Conservation (phyloP, 2,113 vertebrate species). For the Zosterops borbonicus region DNA sequence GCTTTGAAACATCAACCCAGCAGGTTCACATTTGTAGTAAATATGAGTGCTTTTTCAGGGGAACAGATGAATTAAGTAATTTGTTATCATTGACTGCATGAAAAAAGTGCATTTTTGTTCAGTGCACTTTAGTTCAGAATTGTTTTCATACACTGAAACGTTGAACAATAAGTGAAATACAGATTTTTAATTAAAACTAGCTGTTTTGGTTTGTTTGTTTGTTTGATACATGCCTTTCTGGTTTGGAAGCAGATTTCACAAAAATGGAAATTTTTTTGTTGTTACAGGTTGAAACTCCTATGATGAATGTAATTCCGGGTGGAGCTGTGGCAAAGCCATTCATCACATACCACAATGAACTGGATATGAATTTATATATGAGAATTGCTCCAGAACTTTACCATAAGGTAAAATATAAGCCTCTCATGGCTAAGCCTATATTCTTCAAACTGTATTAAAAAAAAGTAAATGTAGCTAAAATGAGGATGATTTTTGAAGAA, state of each 20-base stretch:
- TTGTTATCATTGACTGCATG: background rate
- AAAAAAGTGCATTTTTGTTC: background rate
- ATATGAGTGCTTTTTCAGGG: background rate
- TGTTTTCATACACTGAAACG: background rate
- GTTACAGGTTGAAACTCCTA: conserved; percentile 93
- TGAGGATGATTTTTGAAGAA: background rate
- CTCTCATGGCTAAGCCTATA: background rate
- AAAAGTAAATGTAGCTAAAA: background rate
- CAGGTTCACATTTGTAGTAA: background rate
- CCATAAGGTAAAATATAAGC: conserved; percentile 85
- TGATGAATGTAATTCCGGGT: conserved; percentile 98
- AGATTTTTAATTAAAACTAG: background rate
- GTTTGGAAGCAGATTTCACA: background rate
- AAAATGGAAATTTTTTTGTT: background rate
- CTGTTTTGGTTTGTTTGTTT: background rate
- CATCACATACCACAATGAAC: conserved; percentile 95
- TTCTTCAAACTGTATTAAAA: background rate
- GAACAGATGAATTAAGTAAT: background rate
- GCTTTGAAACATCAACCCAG: background rate
- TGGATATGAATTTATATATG: conserved; percentile 98
- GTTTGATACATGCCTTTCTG: background rate
- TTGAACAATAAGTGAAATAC: background rate
- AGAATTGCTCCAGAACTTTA: conserved; percentile 98
- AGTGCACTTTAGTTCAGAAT: background rate
- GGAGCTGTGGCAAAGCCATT: conserved; percentile 95